phyloP scores from a whole-genome alignment of 2,888 invertebrate species.

The Calliopum simillimum region DNA sequence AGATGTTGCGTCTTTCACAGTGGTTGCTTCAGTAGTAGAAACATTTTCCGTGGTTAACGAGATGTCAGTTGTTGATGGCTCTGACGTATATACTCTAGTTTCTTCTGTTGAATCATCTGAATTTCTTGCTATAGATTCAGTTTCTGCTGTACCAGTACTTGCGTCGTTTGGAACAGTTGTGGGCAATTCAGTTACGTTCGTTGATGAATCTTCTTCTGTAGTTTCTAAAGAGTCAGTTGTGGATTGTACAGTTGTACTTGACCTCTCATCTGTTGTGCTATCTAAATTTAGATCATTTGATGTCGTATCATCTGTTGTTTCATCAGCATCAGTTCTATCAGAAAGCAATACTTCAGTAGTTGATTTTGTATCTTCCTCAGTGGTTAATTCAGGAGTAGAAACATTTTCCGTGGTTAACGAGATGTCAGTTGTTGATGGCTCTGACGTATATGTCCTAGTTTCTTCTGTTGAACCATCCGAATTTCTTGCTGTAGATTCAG shows the following conservation, averaged over 20 bases:
- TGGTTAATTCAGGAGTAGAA: neutral
- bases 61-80: neutral
- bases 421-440: neutral
- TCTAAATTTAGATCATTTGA: too few species aligned
- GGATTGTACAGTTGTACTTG: too few species aligned
- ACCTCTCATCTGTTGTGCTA: too few species aligned
- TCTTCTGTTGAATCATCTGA: constrained; percentile 16
- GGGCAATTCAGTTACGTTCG: neutral
- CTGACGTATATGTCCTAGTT: neutral
- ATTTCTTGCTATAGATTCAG: neutral
- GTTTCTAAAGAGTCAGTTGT: neutral
- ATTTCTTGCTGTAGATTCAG: neutral
- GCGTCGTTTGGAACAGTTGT: neutral
- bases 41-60: neutral
- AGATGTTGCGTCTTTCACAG: neutral
- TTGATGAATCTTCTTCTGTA: neutral
- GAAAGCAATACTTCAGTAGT: neutral
- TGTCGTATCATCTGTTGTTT: too few species aligned
- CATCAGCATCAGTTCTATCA: too few species aligned
- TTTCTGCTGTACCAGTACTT: neutral
- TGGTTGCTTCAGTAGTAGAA: too few species aligned
- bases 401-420: neutral
- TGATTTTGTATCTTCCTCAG: neutral
- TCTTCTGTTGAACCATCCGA: neutral
- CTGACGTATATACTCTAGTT: neutral